Evolutionary conservation across 2,113 vertebrate genomes (phyloP).

Genomic region (Pteronura brasiliensis): DNA sequence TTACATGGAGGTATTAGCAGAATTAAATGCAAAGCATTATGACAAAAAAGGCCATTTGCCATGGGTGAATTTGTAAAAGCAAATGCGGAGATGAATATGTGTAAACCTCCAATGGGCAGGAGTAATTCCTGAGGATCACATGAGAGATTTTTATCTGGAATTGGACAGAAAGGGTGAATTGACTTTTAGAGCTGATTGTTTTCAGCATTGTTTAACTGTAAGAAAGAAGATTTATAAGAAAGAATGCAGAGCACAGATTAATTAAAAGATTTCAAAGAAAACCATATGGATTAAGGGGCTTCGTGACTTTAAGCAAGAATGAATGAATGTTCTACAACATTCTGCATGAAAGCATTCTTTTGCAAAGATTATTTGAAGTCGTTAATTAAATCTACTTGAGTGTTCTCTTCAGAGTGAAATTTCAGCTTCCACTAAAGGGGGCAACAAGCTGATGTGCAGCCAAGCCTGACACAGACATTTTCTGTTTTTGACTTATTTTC

Average conservation of each 20-base stretch:
- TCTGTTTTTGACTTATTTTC: not conserved
- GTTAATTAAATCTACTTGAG: conserved; percentile 36
- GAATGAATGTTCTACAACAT: conserved; percentile 17
- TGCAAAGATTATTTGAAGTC: not conserved
- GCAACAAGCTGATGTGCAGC: not conserved
- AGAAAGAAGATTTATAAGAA: conserved; percentile 47
- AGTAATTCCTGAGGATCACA: not conserved
- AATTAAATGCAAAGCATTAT: conserved; percentile 31
- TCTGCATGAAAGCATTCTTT: not conserved
- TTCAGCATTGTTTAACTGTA: conserved; percentile 33
- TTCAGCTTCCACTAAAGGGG: conserved; percentile 6
- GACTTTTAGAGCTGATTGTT: conserved; percentile 22
- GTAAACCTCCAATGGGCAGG: conserved; percentile 4
- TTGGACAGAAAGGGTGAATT: conserved; percentile 34
- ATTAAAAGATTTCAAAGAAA: conserved; percentile 68
- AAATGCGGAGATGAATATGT: not conserved
- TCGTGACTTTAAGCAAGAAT: not conserved
- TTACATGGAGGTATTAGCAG: not conserved
- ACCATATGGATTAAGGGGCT: not conserved
- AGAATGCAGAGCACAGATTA: conserved; percentile 54
- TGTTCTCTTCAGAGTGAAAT: not conserved
- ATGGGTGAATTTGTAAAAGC: conserved; percentile 9
- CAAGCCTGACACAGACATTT: not conserved
- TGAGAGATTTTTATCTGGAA: conserved; percentile 43
- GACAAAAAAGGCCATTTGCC: not conserved